Percentiles rank a stretch among this genome's conserved stretches.
Conservation (phyloP, 2,797 vertebrate genomes). For the Lagocephalus sceleratus region DNA sequence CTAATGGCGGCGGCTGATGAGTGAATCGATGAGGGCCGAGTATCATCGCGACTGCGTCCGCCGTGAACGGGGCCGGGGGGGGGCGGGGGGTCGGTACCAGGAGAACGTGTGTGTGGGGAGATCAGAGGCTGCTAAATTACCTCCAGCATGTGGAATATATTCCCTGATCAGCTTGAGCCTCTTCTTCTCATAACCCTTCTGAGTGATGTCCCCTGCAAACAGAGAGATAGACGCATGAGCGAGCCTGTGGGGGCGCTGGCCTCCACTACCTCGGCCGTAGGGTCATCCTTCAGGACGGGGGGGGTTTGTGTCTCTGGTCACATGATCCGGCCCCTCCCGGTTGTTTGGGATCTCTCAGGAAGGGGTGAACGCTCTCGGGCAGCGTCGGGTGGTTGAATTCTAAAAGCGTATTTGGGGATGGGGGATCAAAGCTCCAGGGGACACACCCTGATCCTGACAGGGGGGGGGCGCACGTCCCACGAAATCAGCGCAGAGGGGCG, state of each 20-base stretch:
- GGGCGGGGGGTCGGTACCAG: conserved; percentile 32
- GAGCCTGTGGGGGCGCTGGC: conserved; percentile 25
- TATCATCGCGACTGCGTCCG: conserved; percentile 28
- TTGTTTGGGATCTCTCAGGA: conserved; percentile 30
- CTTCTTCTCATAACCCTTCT: conserved; percentile 98
- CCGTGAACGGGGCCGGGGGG: conserved; percentile 26
- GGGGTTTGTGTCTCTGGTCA: background rate
- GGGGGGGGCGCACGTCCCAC: too few relatives aligned
- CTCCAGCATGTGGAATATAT: conserved; percentile 88
- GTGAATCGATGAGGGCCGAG: conserved; percentile 35
- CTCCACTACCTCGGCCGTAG: background rate
- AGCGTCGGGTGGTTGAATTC: background rate
- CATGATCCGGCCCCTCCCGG: conserved; percentile 41
- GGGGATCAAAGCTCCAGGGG: background rate
- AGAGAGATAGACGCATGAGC: conserved; percentile 60
- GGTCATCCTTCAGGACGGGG: background rate
- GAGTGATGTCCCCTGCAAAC: conserved; percentile 94
- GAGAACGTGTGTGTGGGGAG: conserved; percentile 35
- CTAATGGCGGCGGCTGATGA: conserved; percentile 39
- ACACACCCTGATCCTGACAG: background rate
- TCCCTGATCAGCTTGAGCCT: conserved; percentile 94
- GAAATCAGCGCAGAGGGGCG: too few relatives aligned
- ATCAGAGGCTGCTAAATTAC: conserved; percentile 77
- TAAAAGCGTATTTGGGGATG: background rate
- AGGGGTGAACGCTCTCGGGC: conserved; percentile 20